Base-by-base conservation (phyloP, 2,797 vertebrate species). In the Rhabdomys pumilio region DNA sequence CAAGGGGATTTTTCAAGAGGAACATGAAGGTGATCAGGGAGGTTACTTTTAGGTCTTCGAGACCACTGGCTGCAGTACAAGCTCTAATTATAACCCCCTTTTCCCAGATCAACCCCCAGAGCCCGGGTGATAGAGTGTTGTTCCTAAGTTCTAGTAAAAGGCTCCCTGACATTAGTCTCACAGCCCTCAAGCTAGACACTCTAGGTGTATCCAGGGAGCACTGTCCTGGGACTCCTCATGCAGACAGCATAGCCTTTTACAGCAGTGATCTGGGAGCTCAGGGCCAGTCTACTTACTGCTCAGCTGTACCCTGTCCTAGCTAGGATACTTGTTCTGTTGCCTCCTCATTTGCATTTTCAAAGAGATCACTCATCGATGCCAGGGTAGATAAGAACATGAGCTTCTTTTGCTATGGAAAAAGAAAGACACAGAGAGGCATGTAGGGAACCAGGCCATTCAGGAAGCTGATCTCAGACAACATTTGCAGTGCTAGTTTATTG, bases 361-460 rank as follows among this genome's bases (percentile, higher is more conserved):
- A 57, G 53, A 5, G 47, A 63, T 47, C 41, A 12, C 34, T 19
- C 20, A 38, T 12, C 3, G 15, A 91, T 81, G 53, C 15, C 29
- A 38, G 41, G 53, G 41, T 59, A 59, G 34, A 50, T 82, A 67
- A 84, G 76, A 80, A 83, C 12, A 44, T 24, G 31, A 89, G 4
- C n/a, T 55, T 85, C 72, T 88, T 55, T 89, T 87, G 55, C 34
- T 77, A 81, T 29, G 76, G 81, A 79, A 83, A 86, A 79, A 65
- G 41, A 86, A 72, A 65, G 41, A 84, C 82, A 84, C 38, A 31
- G 59, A 75, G 22, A 65, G 65, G 41, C 5, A 84, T 6, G 10
- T 63, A 12, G 29, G 17, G 41, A 65, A 47, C 41, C 29, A 34
- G 82, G 29, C 5, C 82, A 22, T 50, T 17, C 41, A 65, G 61